Evolutionary conservation across 2,888 invertebrate species (phyloP), one percentile per base, ranked within the genome.

Genomic region (Odiellus spinosus): DNA sequence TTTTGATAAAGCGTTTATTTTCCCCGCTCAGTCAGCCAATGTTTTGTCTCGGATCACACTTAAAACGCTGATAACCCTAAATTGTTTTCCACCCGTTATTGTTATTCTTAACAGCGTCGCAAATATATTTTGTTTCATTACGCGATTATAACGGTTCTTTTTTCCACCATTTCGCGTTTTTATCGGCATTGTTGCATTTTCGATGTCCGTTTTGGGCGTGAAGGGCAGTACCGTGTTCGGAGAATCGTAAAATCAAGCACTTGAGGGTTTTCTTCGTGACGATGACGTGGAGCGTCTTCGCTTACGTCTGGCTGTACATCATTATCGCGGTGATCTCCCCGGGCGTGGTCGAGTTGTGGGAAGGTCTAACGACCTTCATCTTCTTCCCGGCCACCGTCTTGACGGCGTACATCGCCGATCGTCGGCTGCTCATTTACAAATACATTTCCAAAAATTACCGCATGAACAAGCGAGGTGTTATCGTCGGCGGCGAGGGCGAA

Each of bases 281-380:
- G 11, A 91, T 96, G 38, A 80, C 85, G 8, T 96, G 95, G 90
- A 93, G 93, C 41, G 76, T 98, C 46, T 95, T 96, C 63, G 98
- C 98, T 38, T 99, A 99, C 68, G 80, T 98, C 45, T 98, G 98
- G 98, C 74, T 99, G 48, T 96, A 95, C 68, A 67, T 91, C 48
- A 98, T 99, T 60, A 73, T 98, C 46, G 82, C 85, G 38, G 77
- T 85, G 41, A 78, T 83, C 58, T 84, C 88, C 34, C 82, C 82
- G 0, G 85, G 83, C 19, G 77, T 78, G 8, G 83, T 95, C 8
- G 85, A 93, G 59, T 81, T 96, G n/a, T 98, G 96, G 96, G 98
- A 98, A 68, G 93, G 87, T 1, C 66, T 91, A 18, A 70, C 98
- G 36, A 99, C 98, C 2, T 90, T 99, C 67, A 67, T 82, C 40